Base-by-base conservation (phyloP, 2,888 invertebrate species). In the Galeruca laticollis region DNA sequence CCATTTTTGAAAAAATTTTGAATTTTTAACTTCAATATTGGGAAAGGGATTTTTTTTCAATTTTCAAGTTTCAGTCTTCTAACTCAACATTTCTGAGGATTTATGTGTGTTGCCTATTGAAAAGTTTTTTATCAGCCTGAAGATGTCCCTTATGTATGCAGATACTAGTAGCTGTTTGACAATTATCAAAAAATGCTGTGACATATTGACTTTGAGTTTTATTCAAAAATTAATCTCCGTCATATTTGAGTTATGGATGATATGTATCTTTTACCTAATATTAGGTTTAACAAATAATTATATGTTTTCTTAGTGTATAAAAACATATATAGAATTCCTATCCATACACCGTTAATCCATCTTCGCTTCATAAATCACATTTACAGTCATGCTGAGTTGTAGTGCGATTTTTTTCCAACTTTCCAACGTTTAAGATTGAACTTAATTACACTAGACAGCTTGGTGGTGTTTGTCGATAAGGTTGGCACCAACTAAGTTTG, bases 361-460 rank as follows among this genome's bases (percentile, higher is more conserved):
- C 15, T 31, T 13, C 37, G 54, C 52, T 54, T 31, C 54, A 54
- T 63, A 63, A 54, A 35, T 20, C 18, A 26, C 8, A 31, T 60
- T 60, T 31, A 60, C 40, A n/a, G 31, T 40, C 37, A 40, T 35
- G 3, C 59, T 1, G 2, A 8, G 20, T 40, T 11, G 10, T 13
- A 21, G 33, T 6, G 43, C 13, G n/a, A 5, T 43, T 60, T 60
- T 60, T 43, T 40, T n/a, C n/a, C n/a, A 20, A 20, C 21, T 13
- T 11, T n/a, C 26, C 13, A n/a, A 57, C 35, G 35, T 57, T 40
- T 60, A 20, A 60, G 43, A n/a, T 11, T n/a, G 13, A 4, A 51
- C 3, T 31, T 60, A 60, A 60, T 60, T 47, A 33, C 15, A n/a
- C 20, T 15, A 60, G 60, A 60, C 49, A 47, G 31, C 47, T 49